These are phyloP conservation scores for Patiria pectinifera DNA, from an alignment of 53 echinoderm and acorn worm species.

Conservation along the genomic window DNA sequence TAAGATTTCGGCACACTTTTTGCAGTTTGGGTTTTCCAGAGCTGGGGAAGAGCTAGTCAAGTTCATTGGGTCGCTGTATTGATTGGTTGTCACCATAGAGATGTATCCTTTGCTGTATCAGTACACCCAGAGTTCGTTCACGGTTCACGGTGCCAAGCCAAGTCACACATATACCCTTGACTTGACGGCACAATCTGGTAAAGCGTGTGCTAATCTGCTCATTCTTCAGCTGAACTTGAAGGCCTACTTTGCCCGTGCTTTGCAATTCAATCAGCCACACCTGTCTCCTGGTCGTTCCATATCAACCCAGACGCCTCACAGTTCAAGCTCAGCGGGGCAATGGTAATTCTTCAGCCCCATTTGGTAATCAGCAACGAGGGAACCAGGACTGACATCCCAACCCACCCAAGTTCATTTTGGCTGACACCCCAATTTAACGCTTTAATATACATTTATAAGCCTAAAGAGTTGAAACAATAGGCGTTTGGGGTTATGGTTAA, in stretches of 20 bases:
- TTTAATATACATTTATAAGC: no score
- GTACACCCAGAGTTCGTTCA: slow-evolving; percentile 16
- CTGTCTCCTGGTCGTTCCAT: slow-evolving; percentile 14
- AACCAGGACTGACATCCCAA: not conserved
- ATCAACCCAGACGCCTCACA: not conserved
- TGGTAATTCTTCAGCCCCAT: not conserved
- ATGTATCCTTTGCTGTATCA: not conserved
- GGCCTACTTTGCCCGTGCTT: not conserved
- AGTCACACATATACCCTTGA: not conserved
- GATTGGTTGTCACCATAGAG: not conserved
- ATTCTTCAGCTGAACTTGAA: not conserved
- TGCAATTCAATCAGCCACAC: slow-evolving; percentile 35
- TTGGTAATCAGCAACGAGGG: not conserved
- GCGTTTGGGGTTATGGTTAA: no score
- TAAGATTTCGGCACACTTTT: not conserved
- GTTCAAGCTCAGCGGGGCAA: not conserved
- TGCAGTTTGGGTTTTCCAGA: no score
- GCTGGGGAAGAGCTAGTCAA: not conserved
- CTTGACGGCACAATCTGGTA: not conserved
- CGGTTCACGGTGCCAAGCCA: not conserved
- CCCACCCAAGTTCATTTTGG: not conserved
- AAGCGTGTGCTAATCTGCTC: slow-evolving; percentile 9
- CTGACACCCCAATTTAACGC: not conserved
- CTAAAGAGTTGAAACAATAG: no score
- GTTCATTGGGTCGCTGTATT: not conserved